Evolutionary conservation across 2,797 vertebrate species (phyloP).

Genomic region (Helarctos malayanus): DNA sequence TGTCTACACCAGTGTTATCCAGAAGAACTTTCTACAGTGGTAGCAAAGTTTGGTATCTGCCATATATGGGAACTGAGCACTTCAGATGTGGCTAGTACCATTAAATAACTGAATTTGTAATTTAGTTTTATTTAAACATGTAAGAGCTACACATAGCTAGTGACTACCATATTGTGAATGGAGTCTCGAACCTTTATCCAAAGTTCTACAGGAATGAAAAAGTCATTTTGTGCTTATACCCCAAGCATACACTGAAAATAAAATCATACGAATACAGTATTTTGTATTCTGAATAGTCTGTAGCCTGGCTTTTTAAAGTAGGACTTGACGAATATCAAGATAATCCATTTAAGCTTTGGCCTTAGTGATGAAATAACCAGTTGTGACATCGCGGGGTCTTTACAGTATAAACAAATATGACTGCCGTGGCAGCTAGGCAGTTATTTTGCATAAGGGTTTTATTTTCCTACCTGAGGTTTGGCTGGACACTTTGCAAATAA

Average conservation of each 20-base stretch:
- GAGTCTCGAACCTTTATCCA: background rate
- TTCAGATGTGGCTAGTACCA: background rate
- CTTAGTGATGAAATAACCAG: constrained; percentile 27
- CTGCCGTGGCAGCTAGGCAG: background rate
- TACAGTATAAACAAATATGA: background rate
- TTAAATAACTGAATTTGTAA: constrained; percentile 17
- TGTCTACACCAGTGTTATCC: background rate
- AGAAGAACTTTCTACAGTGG: background rate
- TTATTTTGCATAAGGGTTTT: background rate
- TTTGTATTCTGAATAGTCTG: constrained; percentile 35
- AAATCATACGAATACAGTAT: constrained; percentile 23
- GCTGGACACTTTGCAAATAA: constrained; percentile 19
- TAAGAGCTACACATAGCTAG: background rate
- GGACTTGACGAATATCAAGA: background rate
- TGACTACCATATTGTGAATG: background rate
- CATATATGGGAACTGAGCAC: background rate
- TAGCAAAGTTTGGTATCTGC: background rate
- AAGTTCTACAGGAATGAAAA: background rate
- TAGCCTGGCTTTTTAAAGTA: constrained; percentile 45
- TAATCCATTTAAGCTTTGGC: constrained; percentile 59
- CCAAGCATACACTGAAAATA: background rate
- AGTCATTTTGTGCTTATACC: background rate
- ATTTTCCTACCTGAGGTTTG: background rate
- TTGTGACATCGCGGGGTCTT: background rate
- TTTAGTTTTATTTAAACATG: constrained; percentile 37